These are phyloP conservation scores for Cassiopea xamachana DNA, from an alignment of 30 jellyfish, hydroid and myxozoan species.

Conservation along the genomic window DNA sequence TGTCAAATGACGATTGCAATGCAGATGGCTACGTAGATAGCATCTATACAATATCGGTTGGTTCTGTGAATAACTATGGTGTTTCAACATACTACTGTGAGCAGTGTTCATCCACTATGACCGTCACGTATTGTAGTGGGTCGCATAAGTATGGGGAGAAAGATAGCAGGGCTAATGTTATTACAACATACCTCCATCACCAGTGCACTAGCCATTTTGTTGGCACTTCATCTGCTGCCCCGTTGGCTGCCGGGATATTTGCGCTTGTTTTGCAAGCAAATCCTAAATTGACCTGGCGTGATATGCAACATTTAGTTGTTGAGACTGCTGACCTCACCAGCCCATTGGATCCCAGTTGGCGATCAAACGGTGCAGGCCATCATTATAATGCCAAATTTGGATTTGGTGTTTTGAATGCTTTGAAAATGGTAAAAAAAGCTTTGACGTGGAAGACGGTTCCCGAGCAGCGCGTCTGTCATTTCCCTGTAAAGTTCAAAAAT, in stretches of 20 bases:
- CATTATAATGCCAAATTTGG: conserved; percentile 97
- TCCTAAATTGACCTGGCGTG: conserved; percentile 96
- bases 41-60: conserved; percentile 92
- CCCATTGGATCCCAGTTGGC: conserved; percentile 97
- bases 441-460: conserved; percentile 92
- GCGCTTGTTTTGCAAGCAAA: conserved; percentile 97
- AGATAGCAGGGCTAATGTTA: conserved; percentile 81
- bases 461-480: conserved; percentile 89
- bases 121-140: conserved; percentile 98
- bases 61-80: conserved; percentile 96
- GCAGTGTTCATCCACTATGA: conserved; percentile 94
- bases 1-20: conserved; percentile 90
- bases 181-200: conserved; percentile 93
- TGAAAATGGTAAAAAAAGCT: conserved; percentile 78
- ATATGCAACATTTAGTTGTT: conserved; percentile 92
- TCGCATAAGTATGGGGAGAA: conserved; percentile 78
- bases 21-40: conserved; percentile 98
- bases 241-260: conserved; percentile 96
- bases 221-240: conserved; percentile 99
- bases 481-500: conserved; percentile 72
- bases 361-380: conserved; percentile 88
- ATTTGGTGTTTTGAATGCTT: conserved; percentile 98
- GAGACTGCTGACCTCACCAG: conserved; percentile 92
- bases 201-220: conserved; percentile 97
- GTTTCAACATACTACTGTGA: conserved; percentile 98